Evolutionary conservation across 2,797 vertebrate genomes (phyloP), one percentile per base, ranked within the genome.

Genomic region (Anguilla megastoma): DNA sequence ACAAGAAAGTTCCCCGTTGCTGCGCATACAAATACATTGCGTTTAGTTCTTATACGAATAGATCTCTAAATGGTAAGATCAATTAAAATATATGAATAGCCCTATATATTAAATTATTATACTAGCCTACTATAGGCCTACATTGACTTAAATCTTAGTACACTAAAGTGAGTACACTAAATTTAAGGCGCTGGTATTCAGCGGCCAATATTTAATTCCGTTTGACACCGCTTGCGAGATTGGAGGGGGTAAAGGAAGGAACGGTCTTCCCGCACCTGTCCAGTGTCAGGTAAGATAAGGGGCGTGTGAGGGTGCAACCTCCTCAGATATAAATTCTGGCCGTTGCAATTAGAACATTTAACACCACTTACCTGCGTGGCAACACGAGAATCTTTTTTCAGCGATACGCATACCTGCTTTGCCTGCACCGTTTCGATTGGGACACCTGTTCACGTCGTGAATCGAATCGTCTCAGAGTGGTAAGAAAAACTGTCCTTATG

Each of bases 241-340:
- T 9, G 69, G 27, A 27, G 10, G 10, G 10, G 30, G 69, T 30
- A 3, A 33, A 16, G 27, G 30, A 14, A 2, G 69, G 27, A 74
- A 10, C 2, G 30, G 66, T 30, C n/a, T 60, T 60, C 14, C 66
- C n/a, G n/a, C 27, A 5, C 7, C 24, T 5, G 66, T 10, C 24
- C 66, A 9, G 27, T 18, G 27, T 9, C 83, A 85, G 86, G 86
- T 87, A 71, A 10, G 76, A 89, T 87, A 24, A 66, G 89, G 92
- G 90, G 89, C 88, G 87, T 56, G 86, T 80, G 80, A 76, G 89
- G 86, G 82, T 9, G 87, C 56, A 9, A 82, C 88, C 89, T 85
- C 0, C 87, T 30, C 86, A 82, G 89, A 85, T 94, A 94, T 94
- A 93, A 93, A 94, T 87, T 63, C 82, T 54, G 27, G 33, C 14